Evolutionary conservation across 2,113 vertebrate genomes (phyloP).

Genomic region (Rhodinocichla rosea): DNA sequence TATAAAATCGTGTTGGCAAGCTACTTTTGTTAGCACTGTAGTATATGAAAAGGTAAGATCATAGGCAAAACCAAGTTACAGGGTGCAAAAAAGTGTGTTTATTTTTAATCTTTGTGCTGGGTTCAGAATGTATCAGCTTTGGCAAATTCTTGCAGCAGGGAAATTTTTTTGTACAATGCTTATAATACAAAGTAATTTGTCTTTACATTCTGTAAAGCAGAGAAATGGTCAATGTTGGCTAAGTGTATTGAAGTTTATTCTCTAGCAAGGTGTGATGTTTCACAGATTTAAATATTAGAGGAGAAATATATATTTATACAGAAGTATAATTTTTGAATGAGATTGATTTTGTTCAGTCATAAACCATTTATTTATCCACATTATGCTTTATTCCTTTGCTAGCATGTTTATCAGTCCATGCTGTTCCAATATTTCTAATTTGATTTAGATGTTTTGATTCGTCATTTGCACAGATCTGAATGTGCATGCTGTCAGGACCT

Average conservation of each 20-base stretch:
- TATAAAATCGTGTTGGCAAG: neutral
- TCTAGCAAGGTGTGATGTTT: slow-evolving; percentile 21
- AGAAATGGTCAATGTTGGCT: neutral
- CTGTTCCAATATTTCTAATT: neutral
- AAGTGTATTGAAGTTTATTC: slow-evolving; percentile 27
- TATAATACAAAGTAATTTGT: neutral
- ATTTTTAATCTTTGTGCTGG: neutral
- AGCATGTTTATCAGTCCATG: neutral
- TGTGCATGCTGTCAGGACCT: neutral
- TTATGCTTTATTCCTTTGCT: neutral
- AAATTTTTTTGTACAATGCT: neutral
- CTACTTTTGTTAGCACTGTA: neutral
- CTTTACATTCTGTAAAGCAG: slow-evolving; percentile 1
- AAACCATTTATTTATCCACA: slow-evolving; percentile 22
- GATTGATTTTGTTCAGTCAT: neutral
- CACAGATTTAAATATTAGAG: slow-evolving; percentile 28
- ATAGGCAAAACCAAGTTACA: neutral
- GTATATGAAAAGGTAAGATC: neutral
- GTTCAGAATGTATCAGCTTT: neutral
- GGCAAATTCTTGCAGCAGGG: neutral
- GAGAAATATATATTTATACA: slow-evolving; percentile 62
- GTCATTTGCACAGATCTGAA: neutral
- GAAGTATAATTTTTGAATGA: slow-evolving; percentile 60
- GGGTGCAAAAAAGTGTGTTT: neutral
- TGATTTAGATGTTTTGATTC: neutral